Percentiles rank a stretch among this genome's conserved stretches.
phyloP scores from a whole-genome alignment of 30 jellyfish, hydroid and myxozoan genomes.

The Aurelia aurita complex sp. Pacific region DNA sequence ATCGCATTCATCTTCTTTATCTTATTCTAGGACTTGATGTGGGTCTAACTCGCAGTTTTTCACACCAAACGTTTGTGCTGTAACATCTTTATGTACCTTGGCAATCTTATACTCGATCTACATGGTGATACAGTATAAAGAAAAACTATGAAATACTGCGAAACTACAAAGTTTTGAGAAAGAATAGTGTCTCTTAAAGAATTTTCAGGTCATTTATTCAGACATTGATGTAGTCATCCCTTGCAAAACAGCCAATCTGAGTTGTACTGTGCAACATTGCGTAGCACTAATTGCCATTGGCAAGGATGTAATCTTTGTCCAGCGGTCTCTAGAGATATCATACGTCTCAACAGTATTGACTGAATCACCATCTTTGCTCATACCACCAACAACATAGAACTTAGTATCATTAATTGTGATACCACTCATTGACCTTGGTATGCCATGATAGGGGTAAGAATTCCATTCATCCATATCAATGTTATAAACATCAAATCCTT shows the following conservation, averaged over 20 bases:
- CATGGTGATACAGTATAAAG: too few species aligned
- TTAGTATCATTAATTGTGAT: constrained; percentile 74
- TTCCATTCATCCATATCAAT: constrained; percentile 77
- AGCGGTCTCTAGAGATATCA: constrained; percentile 83
- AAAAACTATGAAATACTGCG: too few species aligned
- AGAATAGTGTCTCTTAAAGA: too few species aligned
- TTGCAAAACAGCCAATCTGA: constrained; percentile 88
- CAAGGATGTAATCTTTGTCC: constrained; percentile 85
- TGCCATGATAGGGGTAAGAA: constrained; percentile 85
- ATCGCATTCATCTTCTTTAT: too few species aligned
- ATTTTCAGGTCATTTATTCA: not conserved
- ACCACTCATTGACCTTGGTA: constrained; percentile 93
- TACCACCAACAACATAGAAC: constrained; percentile 89
- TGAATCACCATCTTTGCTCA: constrained; percentile 86
- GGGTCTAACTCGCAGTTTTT: too few species aligned
- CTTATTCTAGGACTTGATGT: too few species aligned
- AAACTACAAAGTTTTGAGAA: too few species aligned
- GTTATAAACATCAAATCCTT: constrained; percentile 85
- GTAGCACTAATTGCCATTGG: constrained; percentile 78
- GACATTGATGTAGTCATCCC: constrained; percentile 88
- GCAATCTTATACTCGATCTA: too few species aligned
- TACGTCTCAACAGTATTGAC: constrained; percentile 87
- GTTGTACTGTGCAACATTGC: constrained; percentile 90
- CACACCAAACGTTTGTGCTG: too few species aligned
- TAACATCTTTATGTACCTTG: too few species aligned